Base-by-base conservation (phyloP, 2,797 vertebrate species). In the Bradypodion ventrale region DNA sequence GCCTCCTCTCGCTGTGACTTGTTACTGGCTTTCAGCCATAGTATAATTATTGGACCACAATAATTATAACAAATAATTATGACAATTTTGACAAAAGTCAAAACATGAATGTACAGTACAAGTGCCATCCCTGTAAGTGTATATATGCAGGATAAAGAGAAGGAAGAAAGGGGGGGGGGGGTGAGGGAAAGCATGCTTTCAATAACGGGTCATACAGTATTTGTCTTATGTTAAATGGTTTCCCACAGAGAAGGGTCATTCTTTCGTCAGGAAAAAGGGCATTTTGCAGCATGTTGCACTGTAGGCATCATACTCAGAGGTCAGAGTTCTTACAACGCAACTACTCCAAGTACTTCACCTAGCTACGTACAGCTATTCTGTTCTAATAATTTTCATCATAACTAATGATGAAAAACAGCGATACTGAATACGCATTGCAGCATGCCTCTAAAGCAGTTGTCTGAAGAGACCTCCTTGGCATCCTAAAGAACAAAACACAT, bases 401-500 rank as follows among this genome's bases (percentile, higher is more conserved):
- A 73, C 62, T 65, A 83, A 16, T 80, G 75, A 82, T 0, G 56
- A 69, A 35, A 89, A 70, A 32, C 8, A 1, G 9, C 86, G 78
- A 37, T 52, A 32, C 56, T 56, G 63, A 70, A 83, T 32, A 69
- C 74, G 65, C 56, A 78, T 0, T 1, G 27, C 0, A 27, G 52
- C 3, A 42, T 82, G 40, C 49, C 32, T 59, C 80, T 25, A 0
- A 1, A 0, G 1, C 2, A 78, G 0, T 59, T 0, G 5, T 42
- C 6, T 5, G 44, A 77, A 81, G 86, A 88, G 59, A 83, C 75
- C 82, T 88, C 85, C 84, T 76, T 73, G 72, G 0, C 19, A 6
- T 78, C 84, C 90, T 75, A 46, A 86, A 72, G 82, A 87, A 74
- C 82, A 87, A 91, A 92, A 89, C 92, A 92, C 90, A 87, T 0